Evolutionary conservation across 2,888 invertebrate species (phyloP), one percentile per base, ranked within the genome.

Genomic region (Lasioglossum leucozonium): DNA sequence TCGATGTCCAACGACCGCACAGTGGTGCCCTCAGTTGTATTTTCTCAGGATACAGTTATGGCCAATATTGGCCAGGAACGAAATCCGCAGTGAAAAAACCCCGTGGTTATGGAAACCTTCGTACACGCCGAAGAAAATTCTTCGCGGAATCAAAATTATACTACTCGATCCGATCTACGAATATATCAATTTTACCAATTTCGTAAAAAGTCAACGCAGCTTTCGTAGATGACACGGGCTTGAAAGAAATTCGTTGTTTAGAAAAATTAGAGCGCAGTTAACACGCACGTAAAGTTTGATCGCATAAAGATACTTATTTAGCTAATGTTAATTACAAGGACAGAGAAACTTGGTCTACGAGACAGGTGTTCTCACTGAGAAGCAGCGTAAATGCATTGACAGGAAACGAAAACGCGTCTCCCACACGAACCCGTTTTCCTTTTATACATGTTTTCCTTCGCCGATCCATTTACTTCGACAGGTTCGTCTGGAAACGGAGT

Each of bases 1-100:
- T 92, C 92, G 93, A 93, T 93, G 92, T 88, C 88, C 90, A 87
- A 86, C 87, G 87, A 82, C 91, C 86, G 93, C 91, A 89, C 90
- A 88, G 92, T 93, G 93, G 89, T 92, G 93, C 93, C 93, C 91
- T 74, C 93, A 83, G 86, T 79, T 81, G 84, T 77, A 77, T 87
- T 89, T 86, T 87, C 88, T 79, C 81, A 79, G 89, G 86, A 87
- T 89, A 87, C 87, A 82, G 80, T 89, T 85, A 83, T 81, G 80
- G 75, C 81, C 84, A 83, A 82, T 81, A 77, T 84, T 72, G 51
- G 82, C 69, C 88, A 88, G 90, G 79, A 84, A 67, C 83, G 81
- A 85, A 79, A 40, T 30, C 13, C 18, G 40, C 18, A 18, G 18
- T 11, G 30, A n/a, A 16, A 30, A 84, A 84, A 73, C 84, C 84